Percentiles rank a stretch among this genome's conserved stretches.
Evolutionary conservation across 2,797 vertebrate genomes (phyloP).

Genomic region (Chelonia mydas): DNA sequence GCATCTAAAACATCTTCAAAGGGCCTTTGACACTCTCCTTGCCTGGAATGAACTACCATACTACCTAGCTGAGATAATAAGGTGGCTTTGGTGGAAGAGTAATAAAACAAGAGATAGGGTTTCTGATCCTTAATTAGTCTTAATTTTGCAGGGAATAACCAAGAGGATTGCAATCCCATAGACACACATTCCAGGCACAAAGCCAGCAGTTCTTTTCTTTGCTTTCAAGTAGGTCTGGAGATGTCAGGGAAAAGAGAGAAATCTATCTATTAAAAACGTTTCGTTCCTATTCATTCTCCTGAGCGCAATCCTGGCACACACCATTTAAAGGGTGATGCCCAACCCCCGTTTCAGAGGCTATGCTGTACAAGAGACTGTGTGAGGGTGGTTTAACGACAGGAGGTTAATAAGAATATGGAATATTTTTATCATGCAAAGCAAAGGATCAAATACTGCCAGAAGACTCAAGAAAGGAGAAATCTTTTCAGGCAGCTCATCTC

Average conservation of each 20-base stretch:
- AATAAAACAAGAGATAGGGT: neutral
- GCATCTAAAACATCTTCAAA: neutral
- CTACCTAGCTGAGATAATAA: conserved; percentile 6
- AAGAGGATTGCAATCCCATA: neutral
- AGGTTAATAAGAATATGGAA: neutral
- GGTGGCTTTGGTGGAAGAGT: neutral
- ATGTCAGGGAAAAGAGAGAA: neutral
- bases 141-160: conserved; percentile 23
- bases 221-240: neutral
- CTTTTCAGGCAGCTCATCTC: neutral
- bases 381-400: neutral
- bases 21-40: neutral
- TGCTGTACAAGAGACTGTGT: neutral
- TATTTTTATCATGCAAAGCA: fast-evolving
- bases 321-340: neutral
- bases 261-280: neutral
- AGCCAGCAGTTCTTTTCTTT: neutral
- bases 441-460: neutral
- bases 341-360: neutral
- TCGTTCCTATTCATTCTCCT: neutral
- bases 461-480: neutral
- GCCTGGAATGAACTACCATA: neutral
- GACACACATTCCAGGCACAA: fast-evolving
- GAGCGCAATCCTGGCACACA: fast-evolving
- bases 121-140: neutral